These are phyloP conservation scores for Botia almorhae DNA, from an alignment of 2,797 vertebrate genomes.

Conservation along the genomic window DNA sequence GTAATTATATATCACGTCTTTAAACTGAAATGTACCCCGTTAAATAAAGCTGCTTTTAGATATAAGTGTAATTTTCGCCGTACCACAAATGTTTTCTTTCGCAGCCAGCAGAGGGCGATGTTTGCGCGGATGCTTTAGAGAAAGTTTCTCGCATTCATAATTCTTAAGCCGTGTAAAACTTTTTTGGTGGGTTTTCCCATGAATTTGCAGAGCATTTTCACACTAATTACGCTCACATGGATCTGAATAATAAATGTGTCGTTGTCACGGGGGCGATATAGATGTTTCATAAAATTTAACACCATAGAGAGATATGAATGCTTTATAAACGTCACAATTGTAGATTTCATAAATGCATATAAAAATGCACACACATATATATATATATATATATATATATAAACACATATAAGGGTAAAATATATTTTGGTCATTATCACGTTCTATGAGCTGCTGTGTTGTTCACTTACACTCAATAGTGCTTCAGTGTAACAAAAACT, in stretches of 20 bases:
- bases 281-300: background rate
- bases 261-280: background rate
- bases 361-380: background rate
- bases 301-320: background rate
- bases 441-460: background rate
- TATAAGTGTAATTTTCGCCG: background rate
- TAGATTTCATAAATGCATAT: background rate
- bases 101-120: constrained; percentile 45
- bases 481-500: background rate
- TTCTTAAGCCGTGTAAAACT: constrained; percentile 6
- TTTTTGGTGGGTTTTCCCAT: constrained; percentile 29
- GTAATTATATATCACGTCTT: no score
- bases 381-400: background rate
- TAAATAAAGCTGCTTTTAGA: background rate
- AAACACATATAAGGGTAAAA: background rate
- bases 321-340: background rate
- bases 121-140: background rate
- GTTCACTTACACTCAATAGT: background rate
- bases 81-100: background rate
- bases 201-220: constrained; percentile 28
- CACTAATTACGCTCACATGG: constrained; percentile 33
- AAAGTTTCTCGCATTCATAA: constrained; percentile 14
- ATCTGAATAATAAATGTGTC: constrained; percentile 35
- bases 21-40: no score
- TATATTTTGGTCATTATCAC: background rate